Conservation (phyloP, 2,797 vertebrate genomes). For the Pelobates cultripes region DNA sequence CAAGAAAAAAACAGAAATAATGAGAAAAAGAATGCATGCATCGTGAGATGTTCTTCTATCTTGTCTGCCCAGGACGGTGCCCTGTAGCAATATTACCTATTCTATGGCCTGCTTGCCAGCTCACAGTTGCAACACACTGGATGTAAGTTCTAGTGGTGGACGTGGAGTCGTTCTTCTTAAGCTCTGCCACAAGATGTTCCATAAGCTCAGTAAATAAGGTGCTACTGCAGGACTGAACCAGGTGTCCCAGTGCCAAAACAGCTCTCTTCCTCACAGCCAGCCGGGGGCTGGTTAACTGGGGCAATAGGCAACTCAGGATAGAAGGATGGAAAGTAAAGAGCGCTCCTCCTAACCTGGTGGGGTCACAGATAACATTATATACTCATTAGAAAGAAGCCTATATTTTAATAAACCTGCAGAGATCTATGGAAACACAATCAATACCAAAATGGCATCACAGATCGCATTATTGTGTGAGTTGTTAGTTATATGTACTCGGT, state of each 20-base stretch:
- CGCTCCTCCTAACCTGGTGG: constrained; percentile 81
- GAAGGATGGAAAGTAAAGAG: constrained; percentile 87
- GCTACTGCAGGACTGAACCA: constrained; percentile 86
- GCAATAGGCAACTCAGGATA: constrained; percentile 87
- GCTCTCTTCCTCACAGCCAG: constrained; percentile 92
- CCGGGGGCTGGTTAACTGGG: constrained; percentile 87
- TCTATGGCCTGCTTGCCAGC: constrained; percentile 90
- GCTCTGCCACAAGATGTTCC: constrained; percentile 81
- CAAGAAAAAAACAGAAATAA: too few species aligned
- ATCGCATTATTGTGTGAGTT: too few species aligned
- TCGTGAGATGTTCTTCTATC: not conserved
- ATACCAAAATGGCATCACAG: too few species aligned
- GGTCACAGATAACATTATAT: not conserved
- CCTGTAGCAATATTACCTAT: constrained; percentile 74
- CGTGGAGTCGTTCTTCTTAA: constrained; percentile 74
- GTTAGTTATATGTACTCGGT: too few species aligned
- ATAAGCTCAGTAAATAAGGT: constrained; percentile 87
- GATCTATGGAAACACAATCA: too few species aligned
- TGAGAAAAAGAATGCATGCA: too few species aligned
- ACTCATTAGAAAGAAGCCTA: too few species aligned
- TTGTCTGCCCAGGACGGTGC: not conserved
- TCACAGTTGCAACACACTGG: constrained; percentile 89
- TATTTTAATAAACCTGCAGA: too few species aligned
- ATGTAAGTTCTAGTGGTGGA: constrained; percentile 87
- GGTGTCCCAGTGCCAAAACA: constrained; percentile 87